Percentiles rank a stretch among this genome's conserved stretches.
Evolutionary conservation across 2,113 vertebrate genomes (phyloP).

Genomic region (Prunella himalayana): DNA sequence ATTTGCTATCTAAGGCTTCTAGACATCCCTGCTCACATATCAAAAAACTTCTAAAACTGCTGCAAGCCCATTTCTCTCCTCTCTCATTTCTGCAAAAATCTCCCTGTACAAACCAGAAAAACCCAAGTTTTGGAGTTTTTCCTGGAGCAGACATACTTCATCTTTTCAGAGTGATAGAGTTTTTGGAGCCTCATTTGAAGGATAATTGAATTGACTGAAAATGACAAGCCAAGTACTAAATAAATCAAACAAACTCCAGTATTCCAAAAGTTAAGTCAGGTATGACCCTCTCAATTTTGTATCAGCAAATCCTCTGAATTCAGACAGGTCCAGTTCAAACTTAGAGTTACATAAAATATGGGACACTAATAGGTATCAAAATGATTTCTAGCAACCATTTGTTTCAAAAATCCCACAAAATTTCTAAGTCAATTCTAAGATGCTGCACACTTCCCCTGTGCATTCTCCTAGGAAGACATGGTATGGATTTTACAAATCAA

Average conservation of each 20-base stretch:
- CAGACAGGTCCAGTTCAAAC: background rate
- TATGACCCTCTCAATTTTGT: background rate
- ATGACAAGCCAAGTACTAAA: background rate
- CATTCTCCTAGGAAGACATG: background rate
- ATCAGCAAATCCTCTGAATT: background rate
- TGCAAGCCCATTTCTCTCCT: background rate
- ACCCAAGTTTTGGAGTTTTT: background rate
- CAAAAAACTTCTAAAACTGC: background rate
- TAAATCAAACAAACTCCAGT: background rate
- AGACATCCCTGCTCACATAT: background rate
- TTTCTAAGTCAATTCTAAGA: background rate
- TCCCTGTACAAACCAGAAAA: background rate
- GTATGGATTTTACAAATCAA: background rate
- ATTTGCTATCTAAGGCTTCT: background rate
- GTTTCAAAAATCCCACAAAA: background rate
- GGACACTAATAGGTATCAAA: background rate
- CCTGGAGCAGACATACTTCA: rapidly evolving
- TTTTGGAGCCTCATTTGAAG: background rate
- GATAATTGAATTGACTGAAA: background rate
- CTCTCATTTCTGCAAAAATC: background rate
- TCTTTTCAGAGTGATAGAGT: background rate
- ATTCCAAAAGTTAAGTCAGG: background rate
- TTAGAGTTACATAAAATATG: background rate
- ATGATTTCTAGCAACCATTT: background rate
- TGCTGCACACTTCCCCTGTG: background rate